Evolutionary conservation across 2,888 invertebrate species (phyloP).

Genomic region (Lobophora halterata): DNA sequence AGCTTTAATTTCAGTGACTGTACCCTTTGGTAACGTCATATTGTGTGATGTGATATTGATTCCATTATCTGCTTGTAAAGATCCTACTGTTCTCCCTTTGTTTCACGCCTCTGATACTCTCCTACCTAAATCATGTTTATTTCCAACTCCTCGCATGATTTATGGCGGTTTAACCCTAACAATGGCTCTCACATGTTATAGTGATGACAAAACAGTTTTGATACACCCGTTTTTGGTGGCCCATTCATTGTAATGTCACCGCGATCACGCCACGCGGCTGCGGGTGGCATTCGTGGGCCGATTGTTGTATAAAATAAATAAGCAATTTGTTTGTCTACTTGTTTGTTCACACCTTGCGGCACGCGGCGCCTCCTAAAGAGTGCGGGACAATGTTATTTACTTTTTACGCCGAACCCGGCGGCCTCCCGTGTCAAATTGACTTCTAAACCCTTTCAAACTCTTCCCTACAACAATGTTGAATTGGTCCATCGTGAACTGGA

Average conservation of each 20-base stretch:
- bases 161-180: slow-evolving; percentile 13
- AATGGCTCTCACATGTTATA: slow-evolving; percentile 17
- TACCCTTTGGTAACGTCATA: too few species aligned
- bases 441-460: slow-evolving; percentile 34
- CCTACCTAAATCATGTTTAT: slow-evolving; percentile 18
- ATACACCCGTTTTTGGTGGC: slow-evolving; percentile 23
- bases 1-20: too few species aligned
- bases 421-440: slow-evolving; percentile 40
- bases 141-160: slow-evolving; percentile 18
- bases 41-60: too few species aligned
- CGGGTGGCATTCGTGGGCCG: slow-evolving; percentile 29
- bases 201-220: slow-evolving; percentile 31
- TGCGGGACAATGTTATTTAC: slow-evolving; percentile 36
- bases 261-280: slow-evolving; percentile 20
- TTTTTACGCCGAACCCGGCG: slow-evolving; percentile 30
- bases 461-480: slow-evolving; percentile 13
- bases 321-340: slow-evolving; percentile 37
- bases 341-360: slow-evolving; percentile 37
- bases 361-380: slow-evolving; percentile 23
- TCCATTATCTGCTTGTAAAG: too few species aligned
- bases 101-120: slow-evolving; percentile 12
- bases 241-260: slow-evolving; percentile 28
- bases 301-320: slow-evolving; percentile 39
- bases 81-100: too few species aligned
- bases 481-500: slow-evolving; percentile 7